These are phyloP conservation scores for Harpagifer antarcticus DNA, from an alignment of 2,797 vertebrate species.

Conservation along the genomic window DNA sequence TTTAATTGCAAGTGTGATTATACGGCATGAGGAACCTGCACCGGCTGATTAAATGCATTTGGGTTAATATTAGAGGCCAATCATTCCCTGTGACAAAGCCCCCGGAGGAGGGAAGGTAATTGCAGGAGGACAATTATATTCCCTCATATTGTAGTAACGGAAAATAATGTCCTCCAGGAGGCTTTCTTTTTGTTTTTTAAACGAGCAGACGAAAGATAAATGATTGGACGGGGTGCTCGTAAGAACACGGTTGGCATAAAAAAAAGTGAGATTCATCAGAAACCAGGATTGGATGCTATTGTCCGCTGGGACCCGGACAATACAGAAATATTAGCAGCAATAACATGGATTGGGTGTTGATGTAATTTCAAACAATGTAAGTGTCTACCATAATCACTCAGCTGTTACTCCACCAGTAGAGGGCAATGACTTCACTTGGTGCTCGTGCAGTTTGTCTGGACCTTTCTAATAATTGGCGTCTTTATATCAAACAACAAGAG, in stretches of 20 bases:
- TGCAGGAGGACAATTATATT: slow-evolving; percentile 83
- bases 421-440: not conserved
- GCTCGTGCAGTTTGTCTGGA: not conserved
- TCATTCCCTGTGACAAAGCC: slow-evolving; percentile 80
- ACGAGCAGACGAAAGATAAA: slow-evolving; percentile 75
- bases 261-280: slow-evolving; percentile 60
- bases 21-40: slow-evolving; percentile 79
- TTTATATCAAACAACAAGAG: not conserved
- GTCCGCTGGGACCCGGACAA: slow-evolving; percentile 41
- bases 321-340: slow-evolving; percentile 25
- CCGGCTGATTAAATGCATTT: slow-evolving; percentile 85
- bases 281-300: slow-evolving; percentile 57
- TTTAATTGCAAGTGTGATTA: slow-evolving; percentile 88
- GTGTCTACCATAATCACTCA: not conserved
- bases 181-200: slow-evolving; percentile 23
- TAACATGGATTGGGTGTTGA: slow-evolving; percentile 9
- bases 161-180: slow-evolving; percentile 80
- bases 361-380: slow-evolving; percentile 13
- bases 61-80: slow-evolving; percentile 86
- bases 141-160: slow-evolving; percentile 85
- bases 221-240: slow-evolving; percentile 68
- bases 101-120: slow-evolving; percentile 83
- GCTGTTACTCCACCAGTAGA: not conserved
- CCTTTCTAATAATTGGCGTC: not conserved
- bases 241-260: slow-evolving; percentile 54